phyloP scores from a whole-genome alignment of 2,113 vertebrate species.

The Tricholaema leucomelas region DNA sequence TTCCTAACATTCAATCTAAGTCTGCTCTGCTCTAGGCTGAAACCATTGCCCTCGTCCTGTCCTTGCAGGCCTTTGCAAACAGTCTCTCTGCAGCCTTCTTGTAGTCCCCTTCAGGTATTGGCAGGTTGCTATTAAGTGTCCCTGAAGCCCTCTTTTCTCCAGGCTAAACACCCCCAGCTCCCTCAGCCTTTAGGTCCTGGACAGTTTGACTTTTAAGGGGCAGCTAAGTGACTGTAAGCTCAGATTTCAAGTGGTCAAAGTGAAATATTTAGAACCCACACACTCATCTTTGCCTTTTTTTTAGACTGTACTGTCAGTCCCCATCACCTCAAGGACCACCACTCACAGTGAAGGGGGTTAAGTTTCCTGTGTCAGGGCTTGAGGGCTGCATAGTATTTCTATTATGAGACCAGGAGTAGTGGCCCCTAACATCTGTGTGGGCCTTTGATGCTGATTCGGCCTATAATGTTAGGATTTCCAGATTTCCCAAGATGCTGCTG shows the following conservation, averaged over 20 bases:
- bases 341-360: fast-evolving
- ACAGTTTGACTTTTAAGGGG: not conserved
- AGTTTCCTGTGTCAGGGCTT: not conserved
- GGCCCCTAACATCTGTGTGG: not conserved
- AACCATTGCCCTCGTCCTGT: too few relatives aligned
- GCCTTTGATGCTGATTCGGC: not conserved
- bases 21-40: too few relatives aligned
- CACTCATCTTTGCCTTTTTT: not conserved
- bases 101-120: too few relatives aligned
- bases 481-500: not conserved
- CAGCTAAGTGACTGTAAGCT: not conserved
- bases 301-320: not conserved
- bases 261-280: not conserved
- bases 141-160: too few relatives aligned
- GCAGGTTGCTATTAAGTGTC: too few relatives aligned
- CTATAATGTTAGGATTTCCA: not conserved
- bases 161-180: too few relatives aligned
- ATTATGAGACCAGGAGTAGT: not conserved
- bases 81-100: too few relatives aligned
- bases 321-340: not conserved
- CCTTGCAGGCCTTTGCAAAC: too few relatives aligned
- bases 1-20: too few relatives aligned
- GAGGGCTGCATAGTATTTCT: not conserved
- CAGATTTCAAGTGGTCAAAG: not conserved
- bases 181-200: not conserved